Evolutionary conservation across 2,113 vertebrate species (phyloP), one percentile per base, ranked within the genome.

Genomic region (Cheirogaleus medius): DNA sequence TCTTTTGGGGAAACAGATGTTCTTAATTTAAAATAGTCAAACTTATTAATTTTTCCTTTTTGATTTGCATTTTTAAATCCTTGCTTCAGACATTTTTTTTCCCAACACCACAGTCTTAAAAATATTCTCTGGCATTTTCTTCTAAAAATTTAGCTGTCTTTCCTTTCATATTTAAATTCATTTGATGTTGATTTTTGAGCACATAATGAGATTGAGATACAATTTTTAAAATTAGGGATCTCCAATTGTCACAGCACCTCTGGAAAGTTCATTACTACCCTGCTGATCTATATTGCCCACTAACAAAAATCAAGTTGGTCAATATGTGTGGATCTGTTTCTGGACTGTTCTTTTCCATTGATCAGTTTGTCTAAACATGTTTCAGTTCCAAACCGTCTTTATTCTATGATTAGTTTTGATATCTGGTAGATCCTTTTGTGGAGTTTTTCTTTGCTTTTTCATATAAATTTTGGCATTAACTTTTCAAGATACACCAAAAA

Each of bases 361-460:
- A 78, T 78, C 18, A 34, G 17, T 73, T 87, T 89, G 44, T 85
- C 34, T 95, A 13, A 23, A 29, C 12, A 44, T 20, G 6, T 18
- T 8, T 37, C 54, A 47, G 27, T 92, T 21, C 32, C 37, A 78
- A 1, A 54, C 1, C 2, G 3, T 84, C 44, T 88, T 78, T 73
- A 84, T 85, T 89, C 25, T 76, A 14, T 68, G 58, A 34, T 64
- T 34, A 83, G 37, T 73, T 84, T 91, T 78, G 23, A 63, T 78
- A 92, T 73, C 27, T 18, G 1, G 27, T 83, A 74, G 47, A 66
- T 66, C 44, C 63, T 85, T 64, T 71, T 88, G 54, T 32, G 69
- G 42, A 84, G 32, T n/a, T 78, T 96, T 71, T 54, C 66, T 90
- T 71, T 73, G 32, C 18, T 94, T 86, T 94, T 92, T 25, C 27